Percentiles rank a stretch among this genome's conserved stretches.
Evolutionary conservation across 2,888 invertebrate species (phyloP).

Genomic region (Melikaiella ostensackeni): DNA sequence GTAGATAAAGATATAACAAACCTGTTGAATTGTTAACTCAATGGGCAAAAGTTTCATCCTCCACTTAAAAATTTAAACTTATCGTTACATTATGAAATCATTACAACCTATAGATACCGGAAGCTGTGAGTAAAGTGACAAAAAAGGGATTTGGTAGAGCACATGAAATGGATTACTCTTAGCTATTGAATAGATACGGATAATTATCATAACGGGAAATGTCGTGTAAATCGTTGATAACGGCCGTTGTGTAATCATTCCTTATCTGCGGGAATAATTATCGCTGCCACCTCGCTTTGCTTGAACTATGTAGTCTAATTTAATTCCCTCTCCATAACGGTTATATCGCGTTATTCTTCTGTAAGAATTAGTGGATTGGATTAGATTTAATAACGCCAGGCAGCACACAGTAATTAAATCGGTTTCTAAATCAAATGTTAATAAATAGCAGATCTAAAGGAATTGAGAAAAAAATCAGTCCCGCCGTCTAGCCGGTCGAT

Average conservation of each 20-base stretch:
- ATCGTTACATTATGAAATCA: neutral
- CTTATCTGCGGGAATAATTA: constrained; percentile 34
- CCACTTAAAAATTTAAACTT: no score
- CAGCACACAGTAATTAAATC: constrained; percentile 20
- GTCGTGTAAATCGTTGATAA: constrained; percentile 50
- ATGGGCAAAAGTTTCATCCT: no score
- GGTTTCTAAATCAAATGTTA: constrained; percentile 38
- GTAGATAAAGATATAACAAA: no score
- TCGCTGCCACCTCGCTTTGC: constrained; percentile 31
- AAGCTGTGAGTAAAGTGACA: constrained; percentile 9
- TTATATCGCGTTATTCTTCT: constrained; percentile 20
- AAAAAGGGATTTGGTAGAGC: constrained; percentile 30
- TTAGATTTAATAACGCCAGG: constrained; percentile 37
- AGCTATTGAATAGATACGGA: constrained; percentile 49
- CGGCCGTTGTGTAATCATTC: constrained; percentile 47
- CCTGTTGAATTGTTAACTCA: no score
- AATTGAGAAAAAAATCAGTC: constrained; percentile 4
- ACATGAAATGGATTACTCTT: constrained; percentile 27
- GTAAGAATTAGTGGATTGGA: constrained; percentile 26
- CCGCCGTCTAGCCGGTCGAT: neutral
- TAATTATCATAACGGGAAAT: constrained; percentile 54
- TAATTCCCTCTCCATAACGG: constrained; percentile 33
- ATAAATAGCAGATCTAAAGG: constrained; percentile 30
- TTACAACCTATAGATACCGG: constrained; percentile 20
- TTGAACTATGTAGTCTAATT: constrained; percentile 36